These are phyloP conservation scores for Hirtodrosophila alboralis DNA, from an alignment of 2,888 invertebrate species.

Conservation along the genomic window DNA sequence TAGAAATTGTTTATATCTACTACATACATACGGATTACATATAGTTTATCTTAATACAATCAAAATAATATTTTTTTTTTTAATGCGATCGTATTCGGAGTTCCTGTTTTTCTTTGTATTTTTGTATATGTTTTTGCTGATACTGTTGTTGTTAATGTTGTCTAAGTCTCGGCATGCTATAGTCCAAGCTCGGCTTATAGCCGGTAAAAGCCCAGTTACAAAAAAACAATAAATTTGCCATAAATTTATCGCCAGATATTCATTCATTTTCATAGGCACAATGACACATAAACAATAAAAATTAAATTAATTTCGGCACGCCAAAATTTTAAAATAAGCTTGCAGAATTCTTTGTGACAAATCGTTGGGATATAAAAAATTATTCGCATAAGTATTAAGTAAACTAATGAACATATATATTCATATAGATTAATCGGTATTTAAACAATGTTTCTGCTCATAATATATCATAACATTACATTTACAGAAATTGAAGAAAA, in stretches of 20 bases:
- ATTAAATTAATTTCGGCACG: constrained; percentile 2
- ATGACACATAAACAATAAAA: constrained; percentile 53
- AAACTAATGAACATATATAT: not conserved
- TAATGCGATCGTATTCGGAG: not conserved
- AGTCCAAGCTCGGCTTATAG: constrained; percentile 40
- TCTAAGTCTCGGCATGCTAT: constrained; percentile 34
- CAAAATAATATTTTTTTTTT: not conserved
- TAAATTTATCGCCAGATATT: constrained; percentile 64
- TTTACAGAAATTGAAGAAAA: no score
- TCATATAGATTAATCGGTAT: no score
- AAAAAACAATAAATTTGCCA: constrained; percentile 34
- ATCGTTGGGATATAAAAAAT: not conserved
- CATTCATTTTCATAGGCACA: constrained; percentile 62
- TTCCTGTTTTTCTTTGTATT: constrained; percentile 3
- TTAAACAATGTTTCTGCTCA: no score
- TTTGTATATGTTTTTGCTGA: not conserved
- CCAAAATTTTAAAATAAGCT: constrained; percentile 21
- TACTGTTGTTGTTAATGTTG: constrained; percentile 8
- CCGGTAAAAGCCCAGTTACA: constrained; percentile 36
- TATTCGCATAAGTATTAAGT: not conserved
- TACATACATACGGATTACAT: constrained; percentile 49
- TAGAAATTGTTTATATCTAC: constrained; percentile 54
- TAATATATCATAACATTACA: no score
- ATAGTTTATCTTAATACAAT: constrained; percentile 2
- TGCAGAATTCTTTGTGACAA: constrained; percentile 17